phyloP scores from a whole-genome alignment of 1,140 invertebrate genomes.

The Drosophila chauvacae region DNA sequence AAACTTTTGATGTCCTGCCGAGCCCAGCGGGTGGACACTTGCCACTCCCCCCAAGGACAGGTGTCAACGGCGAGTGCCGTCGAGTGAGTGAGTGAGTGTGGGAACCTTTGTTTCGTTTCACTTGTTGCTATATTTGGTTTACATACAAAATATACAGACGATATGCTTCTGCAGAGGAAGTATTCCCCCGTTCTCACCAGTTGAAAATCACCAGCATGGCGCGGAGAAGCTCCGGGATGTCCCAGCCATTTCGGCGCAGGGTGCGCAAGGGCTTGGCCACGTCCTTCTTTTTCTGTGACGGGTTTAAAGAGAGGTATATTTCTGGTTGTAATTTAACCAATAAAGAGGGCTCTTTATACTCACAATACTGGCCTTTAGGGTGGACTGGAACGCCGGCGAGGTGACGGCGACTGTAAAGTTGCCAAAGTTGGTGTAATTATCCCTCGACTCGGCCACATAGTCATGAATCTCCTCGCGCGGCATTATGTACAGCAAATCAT shows the following conservation, averaged over 20 bases:
- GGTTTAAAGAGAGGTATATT: background rate
- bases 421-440: constrained; percentile 37
- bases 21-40: constrained; percentile 12
- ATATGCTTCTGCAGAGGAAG: background rate
- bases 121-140: constrained; percentile 53
- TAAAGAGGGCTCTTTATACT: background rate
- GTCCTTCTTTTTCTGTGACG: constrained; percentile 53
- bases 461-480: constrained; percentile 37
- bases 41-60: constrained; percentile 8
- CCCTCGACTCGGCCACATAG: constrained; percentile 7
- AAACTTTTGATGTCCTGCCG: constrained; percentile 36
- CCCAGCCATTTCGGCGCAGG: constrained; percentile 61
- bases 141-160: constrained; percentile 26
- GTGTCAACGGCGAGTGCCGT: constrained; percentile 19
- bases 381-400: constrained; percentile 47
- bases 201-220: constrained; percentile 42
- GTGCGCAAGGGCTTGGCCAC: constrained; percentile 33
- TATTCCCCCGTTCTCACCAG: constrained; percentile 39
- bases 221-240: constrained; percentile 46
- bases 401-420: constrained; percentile 37
- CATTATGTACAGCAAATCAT: constrained; percentile 54
- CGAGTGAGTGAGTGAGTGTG: background rate
- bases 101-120: constrained; percentile 18
- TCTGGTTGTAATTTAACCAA: background rate
- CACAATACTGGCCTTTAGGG: constrained; percentile 49